phyloP scores from a whole-genome alignment of 2,797 vertebrate species.

The Triplophysa bombifrons region DNA sequence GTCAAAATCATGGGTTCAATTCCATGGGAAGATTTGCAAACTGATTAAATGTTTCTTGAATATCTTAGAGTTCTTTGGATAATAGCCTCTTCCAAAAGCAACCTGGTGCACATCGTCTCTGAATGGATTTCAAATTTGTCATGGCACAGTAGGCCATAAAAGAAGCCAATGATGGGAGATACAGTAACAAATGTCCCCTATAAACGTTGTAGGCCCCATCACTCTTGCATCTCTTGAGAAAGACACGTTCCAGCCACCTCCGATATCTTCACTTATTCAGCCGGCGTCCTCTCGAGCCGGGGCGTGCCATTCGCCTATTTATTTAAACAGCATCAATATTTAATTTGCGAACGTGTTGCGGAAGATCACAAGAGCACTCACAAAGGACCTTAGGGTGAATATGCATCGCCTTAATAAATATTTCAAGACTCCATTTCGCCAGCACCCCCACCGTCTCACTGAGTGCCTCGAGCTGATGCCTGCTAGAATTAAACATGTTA shows the following conservation, averaged over 20 bases:
- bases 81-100: not conserved
- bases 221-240: conserved; percentile 20
- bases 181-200: conserved; percentile 20
- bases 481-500: conserved; percentile 78
- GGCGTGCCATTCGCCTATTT: conserved; percentile 71
- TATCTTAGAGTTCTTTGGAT: not conserved
- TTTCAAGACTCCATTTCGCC: conserved; percentile 78
- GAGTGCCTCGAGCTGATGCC: conserved; percentile 74
- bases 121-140: not conserved
- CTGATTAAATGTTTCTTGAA: not conserved
- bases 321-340: conserved; percentile 84
- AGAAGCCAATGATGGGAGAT: too few species aligned
- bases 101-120: not conserved
- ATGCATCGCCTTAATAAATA: conserved; percentile 82
- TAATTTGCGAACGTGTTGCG: conserved; percentile 80
- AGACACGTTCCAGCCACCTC: conserved; percentile 6
- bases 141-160: not conserved
- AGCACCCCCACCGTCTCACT: conserved; percentile 72
- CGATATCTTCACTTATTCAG: conserved; percentile 32
- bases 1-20: too few species aligned
- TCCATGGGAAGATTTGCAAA: not conserved
- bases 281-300: conserved; percentile 36
- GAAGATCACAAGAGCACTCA: conserved; percentile 80
- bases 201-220: not conserved
- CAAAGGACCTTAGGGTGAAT: conserved; percentile 80